phyloP scores from a whole-genome alignment of 2,888 invertebrate species.

The Cordylochernes scorpioides region DNA sequence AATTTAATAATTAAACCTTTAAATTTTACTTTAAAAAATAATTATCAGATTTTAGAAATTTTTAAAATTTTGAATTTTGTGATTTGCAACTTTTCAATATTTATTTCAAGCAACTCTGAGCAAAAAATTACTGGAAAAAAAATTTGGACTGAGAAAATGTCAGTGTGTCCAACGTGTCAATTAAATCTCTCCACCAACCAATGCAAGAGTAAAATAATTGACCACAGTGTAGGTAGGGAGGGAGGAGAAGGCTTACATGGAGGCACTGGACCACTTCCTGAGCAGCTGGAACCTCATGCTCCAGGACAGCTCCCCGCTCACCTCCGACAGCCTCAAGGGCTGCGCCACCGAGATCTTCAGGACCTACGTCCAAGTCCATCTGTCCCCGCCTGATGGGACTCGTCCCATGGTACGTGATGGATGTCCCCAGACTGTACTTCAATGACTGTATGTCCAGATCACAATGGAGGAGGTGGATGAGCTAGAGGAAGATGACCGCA shows the following conservation, averaged over 20 bases:
- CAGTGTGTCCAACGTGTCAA: too few species aligned
- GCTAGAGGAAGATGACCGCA: slow-evolving; percentile 36
- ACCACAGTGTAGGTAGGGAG: too few species aligned
- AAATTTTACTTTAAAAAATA: too few species aligned
- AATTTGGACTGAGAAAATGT: slow-evolving; percentile 2
- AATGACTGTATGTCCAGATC: slow-evolving; percentile 24
- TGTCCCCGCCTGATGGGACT: slow-evolving; percentile 51
- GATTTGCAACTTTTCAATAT: too few species aligned
- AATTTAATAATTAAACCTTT: too few species aligned
- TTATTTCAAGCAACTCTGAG: too few species aligned
- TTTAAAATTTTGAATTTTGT: too few species aligned
- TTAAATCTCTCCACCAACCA: too few species aligned
- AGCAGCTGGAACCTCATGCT: slow-evolving; percentile 37
- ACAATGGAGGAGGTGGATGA: slow-evolving; percentile 29
- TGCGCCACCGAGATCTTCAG: slow-evolving; percentile 34
- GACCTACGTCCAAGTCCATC: slow-evolving; percentile 46
- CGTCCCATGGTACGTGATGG: slow-evolving; percentile 29
- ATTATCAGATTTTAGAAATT: too few species aligned
- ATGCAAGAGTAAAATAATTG: too few species aligned
- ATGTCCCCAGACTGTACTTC: neutral
- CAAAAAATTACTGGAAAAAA: neutral
- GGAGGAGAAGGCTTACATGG: slow-evolving; percentile 31
- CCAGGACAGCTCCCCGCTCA: slow-evolving; percentile 15
- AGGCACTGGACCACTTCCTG: slow-evolving; percentile 39
- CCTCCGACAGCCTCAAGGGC: slow-evolving; percentile 16